Base-by-base conservation (phyloP, 2,888 invertebrate genomes). In the Gisinianus flammeolus region DNA sequence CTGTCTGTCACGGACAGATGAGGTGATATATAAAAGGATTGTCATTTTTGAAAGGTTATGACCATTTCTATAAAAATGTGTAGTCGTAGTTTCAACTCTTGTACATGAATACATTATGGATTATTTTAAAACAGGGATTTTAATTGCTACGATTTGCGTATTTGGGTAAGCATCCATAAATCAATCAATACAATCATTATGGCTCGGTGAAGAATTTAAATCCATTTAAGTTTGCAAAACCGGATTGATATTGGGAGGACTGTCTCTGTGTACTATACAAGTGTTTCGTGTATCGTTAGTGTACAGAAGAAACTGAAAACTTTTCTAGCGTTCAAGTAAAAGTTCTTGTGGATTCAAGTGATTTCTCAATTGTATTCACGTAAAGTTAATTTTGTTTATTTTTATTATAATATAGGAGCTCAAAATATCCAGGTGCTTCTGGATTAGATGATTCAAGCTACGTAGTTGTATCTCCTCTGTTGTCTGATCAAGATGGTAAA, bases 391-490 rank as follows among this genome's bases (percentile, higher is more conserved):
- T 8, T 35, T 5, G 5, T 56, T 56, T 5, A 10, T 56, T 56
- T 56, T 6, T 19, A 19, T 31, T 31, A 16, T 19, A n/a, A 30
- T 33, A 19, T 31, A 67, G 67, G 67, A 31, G n/a, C 12, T 19
- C 19, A 26, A 30, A 30, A 2, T 2, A 6, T 16, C 19, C 3
- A 8, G 12, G 33, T 2, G 22, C 33, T 19, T 19, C 12, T 30
- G 67, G 19, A 31, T 31, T 24, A 10, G 66, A 31, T 31, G 74
- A 74, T 24, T 35, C 24, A 31, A 54, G 10, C 10, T 30, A 52
- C 26, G 68, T 76, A 0, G 19, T 56, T 44, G 76, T 76, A 8
- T 52, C 76, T 8, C 76, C 76, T 22, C 26, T 76, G 28, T 35
- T 76, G n/a, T 31, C 70, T 12, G 77, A 77, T 31, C 19, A 58